These are phyloP conservation scores for Tetragnatha montana DNA, from an alignment of 2,888 invertebrate species.

Conservation along the genomic window DNA sequence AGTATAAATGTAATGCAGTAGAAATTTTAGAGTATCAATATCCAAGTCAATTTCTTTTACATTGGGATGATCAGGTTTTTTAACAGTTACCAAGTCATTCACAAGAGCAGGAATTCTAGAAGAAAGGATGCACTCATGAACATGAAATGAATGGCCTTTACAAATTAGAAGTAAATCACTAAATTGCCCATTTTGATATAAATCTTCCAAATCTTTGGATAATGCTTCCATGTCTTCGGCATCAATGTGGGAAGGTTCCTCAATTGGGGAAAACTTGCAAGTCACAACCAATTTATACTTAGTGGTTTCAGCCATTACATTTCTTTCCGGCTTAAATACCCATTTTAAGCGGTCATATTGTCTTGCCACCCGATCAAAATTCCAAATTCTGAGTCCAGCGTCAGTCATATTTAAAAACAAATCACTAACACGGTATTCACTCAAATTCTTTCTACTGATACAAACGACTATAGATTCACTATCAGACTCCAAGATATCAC, in stretches of 20 bases:
- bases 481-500: slow-evolving; percentile 11
- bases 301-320: not conserved
- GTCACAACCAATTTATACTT: slow-evolving; percentile 17
- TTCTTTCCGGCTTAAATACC: not conserved
- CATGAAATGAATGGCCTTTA: not conserved
- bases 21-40: not conserved
- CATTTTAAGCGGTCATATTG: not conserved
- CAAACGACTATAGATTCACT: slow-evolving; percentile 3
- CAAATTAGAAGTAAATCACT: slow-evolving; percentile 13
- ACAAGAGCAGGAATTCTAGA: slow-evolving; percentile 8
- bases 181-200: slow-evolving; percentile 9
- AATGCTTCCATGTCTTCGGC: slow-evolving; percentile 3
- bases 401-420: not conserved
- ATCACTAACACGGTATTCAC: not conserved
- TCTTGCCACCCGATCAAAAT: not conserved
- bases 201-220: slow-evolving; percentile 14
- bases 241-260: not conserved
- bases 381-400: not conserved
- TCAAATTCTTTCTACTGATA: not conserved
- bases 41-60: slow-evolving; percentile 1
- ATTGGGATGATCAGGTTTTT: not conserved
- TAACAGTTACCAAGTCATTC: not conserved
- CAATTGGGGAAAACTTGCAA: slow-evolving; percentile 12
- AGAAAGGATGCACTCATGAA: slow-evolving; percentile 13
- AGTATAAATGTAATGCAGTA: slow-evolving; percentile 22